A percentile compares a stretch with the other conserved stretches of the same genome.
These are phyloP conservation scores for Ophion ellenae DNA, from an alignment of 2,888 invertebrate species.

Conservation along the genomic window DNA sequence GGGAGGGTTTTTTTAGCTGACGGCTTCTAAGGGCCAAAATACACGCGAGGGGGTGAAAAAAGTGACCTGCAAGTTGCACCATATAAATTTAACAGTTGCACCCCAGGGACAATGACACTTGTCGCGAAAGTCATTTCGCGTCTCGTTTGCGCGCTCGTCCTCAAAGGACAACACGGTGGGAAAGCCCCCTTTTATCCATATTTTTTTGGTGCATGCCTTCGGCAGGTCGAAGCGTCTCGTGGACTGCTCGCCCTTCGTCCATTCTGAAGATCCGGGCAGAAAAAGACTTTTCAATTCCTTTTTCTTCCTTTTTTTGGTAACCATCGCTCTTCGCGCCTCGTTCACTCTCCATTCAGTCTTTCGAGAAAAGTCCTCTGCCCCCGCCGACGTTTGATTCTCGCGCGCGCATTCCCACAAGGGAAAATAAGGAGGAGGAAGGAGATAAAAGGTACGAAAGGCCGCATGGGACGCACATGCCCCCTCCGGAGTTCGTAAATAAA, in stretches of 20 bases:
- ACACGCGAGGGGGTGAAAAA: neutral
- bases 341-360: constrained; percentile 23
- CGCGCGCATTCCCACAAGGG: constrained; percentile 26
- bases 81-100: neutral
- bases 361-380: neutral
- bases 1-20: too few relatives aligned
- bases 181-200: neutral
- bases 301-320: constrained; percentile 18
- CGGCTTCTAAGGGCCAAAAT: too few relatives aligned
- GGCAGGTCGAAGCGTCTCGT: neutral
- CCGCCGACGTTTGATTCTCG: neutral
- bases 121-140: constrained; percentile 61
- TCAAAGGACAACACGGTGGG: neutral
- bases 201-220: neutral
- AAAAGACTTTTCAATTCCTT: constrained; percentile 4
- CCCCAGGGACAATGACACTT: constrained; percentile 59
- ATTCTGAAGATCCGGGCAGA: too few relatives aligned
- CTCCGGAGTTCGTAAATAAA: constrained; percentile 74
- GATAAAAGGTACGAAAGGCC: constrained; percentile 51
- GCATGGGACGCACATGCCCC: constrained; percentile 34
- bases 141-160: constrained; percentile 42
- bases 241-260: neutral
- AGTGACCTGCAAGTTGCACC: constrained; percentile 3
- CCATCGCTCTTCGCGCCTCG: constrained; percentile 44
- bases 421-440: constrained; percentile 22